Conservation (phyloP, 1,140 invertebrate genomes). For the Aphelinus atriplicis region DNA sequence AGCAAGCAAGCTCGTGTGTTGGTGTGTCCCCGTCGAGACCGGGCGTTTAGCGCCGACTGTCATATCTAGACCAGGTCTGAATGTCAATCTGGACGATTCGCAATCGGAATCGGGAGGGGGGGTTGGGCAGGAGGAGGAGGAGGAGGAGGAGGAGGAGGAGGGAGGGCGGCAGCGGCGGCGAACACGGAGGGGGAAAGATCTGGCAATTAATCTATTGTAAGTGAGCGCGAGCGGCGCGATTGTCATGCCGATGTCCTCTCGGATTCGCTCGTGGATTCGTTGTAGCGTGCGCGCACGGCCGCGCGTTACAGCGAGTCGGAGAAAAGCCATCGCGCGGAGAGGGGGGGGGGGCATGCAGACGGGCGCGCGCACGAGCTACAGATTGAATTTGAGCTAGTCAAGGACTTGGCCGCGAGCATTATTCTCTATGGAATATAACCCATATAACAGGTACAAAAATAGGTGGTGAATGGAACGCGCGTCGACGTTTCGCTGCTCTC, state of each 20-base stretch:
- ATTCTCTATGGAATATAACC: not conserved
- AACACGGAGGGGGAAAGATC: slow-evolving; percentile 6
- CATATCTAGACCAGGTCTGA: slow-evolving; percentile 52
- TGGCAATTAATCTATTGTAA: slow-evolving; percentile 53
- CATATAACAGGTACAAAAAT: slow-evolving; percentile 16
- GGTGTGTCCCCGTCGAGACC: slow-evolving; percentile 39
- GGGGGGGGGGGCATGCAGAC: not conserved
- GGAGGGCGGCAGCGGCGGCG: not conserved
- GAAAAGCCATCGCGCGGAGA: not conserved
- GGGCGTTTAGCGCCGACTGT: slow-evolving; percentile 44
- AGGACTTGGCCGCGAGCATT: slow-evolving; percentile 13
- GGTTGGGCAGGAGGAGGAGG: slow-evolving; percentile 3
- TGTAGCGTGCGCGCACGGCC: too few relatives aligned
- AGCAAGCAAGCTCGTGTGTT: not conserved
- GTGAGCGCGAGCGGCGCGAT: slow-evolving; percentile 42
- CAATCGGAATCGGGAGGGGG: slow-evolving; percentile 42
- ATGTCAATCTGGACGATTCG: slow-evolving; percentile 51
- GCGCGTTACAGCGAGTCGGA: slow-evolving; percentile 19
- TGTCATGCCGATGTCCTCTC: slow-evolving; percentile 46
- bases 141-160: slow-evolving; percentile 10
- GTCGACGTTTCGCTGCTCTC: too few relatives aligned
- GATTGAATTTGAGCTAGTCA: slow-evolving; percentile 20
- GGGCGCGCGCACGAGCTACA: not conserved
- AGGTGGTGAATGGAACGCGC: not conserved
- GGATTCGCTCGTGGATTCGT: slow-evolving; percentile 27